Evolutionary conservation across 37 sponge, comb jelly and placozoan species (phyloP).

Genomic region (Petrosia ficiformis): DNA sequence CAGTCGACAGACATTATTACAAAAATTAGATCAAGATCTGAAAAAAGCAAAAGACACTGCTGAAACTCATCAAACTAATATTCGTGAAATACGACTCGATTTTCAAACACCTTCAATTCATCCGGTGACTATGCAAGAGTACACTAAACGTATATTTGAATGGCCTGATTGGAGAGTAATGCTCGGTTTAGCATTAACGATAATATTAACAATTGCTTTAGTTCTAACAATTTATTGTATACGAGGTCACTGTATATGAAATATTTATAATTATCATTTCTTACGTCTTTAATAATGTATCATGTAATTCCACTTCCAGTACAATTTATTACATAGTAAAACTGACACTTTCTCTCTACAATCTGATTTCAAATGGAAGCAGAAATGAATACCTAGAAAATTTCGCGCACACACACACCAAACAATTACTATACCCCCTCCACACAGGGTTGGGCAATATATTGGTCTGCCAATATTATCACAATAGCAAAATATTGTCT

Average conservation of each 20-base stretch:
- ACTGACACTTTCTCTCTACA: too few species aligned
- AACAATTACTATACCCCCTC: too few species aligned
- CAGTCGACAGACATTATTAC: constrained; percentile 32
- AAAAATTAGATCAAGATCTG: constrained; percentile 62
- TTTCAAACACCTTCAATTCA: constrained; percentile 18
- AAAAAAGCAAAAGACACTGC: constrained; percentile 56
- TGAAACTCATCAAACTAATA: constrained; percentile 14
- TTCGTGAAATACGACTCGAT: constrained; percentile 23
- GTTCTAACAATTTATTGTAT: neutral
- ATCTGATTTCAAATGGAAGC: too few species aligned
- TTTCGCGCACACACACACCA: too few species aligned
- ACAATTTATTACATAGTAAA: too few species aligned
- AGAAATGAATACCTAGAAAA: too few species aligned
- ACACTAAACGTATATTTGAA: neutral
- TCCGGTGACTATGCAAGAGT: constrained; percentile 2
- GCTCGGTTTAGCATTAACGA: neutral
- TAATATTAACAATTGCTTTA: constrained; percentile 1
- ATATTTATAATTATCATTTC: neutral
- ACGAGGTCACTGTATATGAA: neutral
- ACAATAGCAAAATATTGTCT: too few species aligned
- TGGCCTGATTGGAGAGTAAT: constrained; percentile 9
- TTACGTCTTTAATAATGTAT: too few species aligned
- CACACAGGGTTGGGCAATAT: too few species aligned
- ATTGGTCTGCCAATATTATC: too few species aligned
- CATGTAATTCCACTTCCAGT: too few species aligned